Evolutionary conservation across 2,888 invertebrate species (phyloP).

Genomic region (Parnassius glacialis): DNA sequence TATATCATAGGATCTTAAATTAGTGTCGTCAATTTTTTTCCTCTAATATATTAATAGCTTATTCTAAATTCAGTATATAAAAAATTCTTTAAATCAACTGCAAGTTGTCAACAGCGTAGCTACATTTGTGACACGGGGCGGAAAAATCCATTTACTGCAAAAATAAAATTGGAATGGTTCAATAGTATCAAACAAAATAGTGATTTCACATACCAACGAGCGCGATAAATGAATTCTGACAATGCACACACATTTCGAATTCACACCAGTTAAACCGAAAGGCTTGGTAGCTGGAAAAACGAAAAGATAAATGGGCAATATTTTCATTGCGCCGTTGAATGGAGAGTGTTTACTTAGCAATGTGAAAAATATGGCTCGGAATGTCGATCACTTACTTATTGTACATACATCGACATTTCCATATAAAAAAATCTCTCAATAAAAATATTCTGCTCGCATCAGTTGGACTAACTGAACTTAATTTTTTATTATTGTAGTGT

Average conservation of each 20-base stretch:
- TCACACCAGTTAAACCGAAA: constrained; percentile 50
- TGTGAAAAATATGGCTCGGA: constrained; percentile 62
- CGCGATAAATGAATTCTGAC: constrained; percentile 66
- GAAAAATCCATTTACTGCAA: constrained; percentile 24
- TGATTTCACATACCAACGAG: constrained; percentile 67
- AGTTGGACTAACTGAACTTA: too few species aligned
- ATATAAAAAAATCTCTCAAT: constrained; percentile 3
- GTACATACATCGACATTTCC: constrained; percentile 23
- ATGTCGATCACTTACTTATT: constrained; percentile 32
- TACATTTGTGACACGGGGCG: constrained; percentile 10
- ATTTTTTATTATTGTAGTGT: too few species aligned
- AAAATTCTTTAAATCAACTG: not conserved
- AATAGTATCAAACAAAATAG: constrained; percentile 43
- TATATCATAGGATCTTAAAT: too few species aligned
- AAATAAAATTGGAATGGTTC: constrained; percentile 29
- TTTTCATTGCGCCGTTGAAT: constrained; percentile 72
- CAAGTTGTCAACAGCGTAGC: constrained; percentile 5
- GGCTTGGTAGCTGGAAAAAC: constrained; percentile 53
- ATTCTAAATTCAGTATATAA: too few species aligned
- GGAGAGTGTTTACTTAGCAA: constrained; percentile 63
- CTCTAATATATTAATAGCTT: too few species aligned
- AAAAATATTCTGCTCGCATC: constrained; percentile 4
- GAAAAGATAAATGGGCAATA: constrained; percentile 72
- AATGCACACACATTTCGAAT: constrained; percentile 49
- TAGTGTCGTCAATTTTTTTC: too few species aligned